phyloP scores from a whole-genome alignment of 2,797 vertebrate genomes.

The Syncerus caffer region DNA sequence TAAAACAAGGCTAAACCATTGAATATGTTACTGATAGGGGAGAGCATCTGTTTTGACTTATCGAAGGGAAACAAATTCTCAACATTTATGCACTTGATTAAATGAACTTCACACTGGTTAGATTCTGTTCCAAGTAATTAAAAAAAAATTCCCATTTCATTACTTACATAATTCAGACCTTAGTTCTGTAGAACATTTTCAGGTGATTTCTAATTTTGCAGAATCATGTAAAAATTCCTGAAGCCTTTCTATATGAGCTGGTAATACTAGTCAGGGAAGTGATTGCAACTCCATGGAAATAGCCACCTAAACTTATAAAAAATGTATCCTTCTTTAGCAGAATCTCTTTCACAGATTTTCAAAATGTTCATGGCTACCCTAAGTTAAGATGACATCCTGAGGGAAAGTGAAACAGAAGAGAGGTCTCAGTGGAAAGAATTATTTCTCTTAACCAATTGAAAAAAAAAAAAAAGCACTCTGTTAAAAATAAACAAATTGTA shows the following conservation, averaged over 20 bases:
- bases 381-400: background rate
- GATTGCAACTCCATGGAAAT: background rate
- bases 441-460: background rate
- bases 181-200: background rate
- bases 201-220: background rate
- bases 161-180: background rate
- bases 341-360: background rate
- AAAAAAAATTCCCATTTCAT: background rate
- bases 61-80: background rate
- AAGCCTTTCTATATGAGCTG: background rate
- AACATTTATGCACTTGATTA: background rate
- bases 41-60: background rate
- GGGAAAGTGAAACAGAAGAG: background rate
- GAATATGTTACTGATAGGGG: background rate
- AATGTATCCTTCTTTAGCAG: background rate
- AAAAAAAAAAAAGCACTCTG: background rate
- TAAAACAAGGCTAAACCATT: background rate
- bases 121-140: background rate
- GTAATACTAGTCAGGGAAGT: background rate
- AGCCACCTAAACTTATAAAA: background rate
- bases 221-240: background rate
- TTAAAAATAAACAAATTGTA: background rate
- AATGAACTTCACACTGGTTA: background rate
- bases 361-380: background rate
- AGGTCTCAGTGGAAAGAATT: background rate